These are phyloP conservation scores for Rotaria socialis DNA, from an alignment of 2,888 invertebrate species.

Conservation along the genomic window DNA sequence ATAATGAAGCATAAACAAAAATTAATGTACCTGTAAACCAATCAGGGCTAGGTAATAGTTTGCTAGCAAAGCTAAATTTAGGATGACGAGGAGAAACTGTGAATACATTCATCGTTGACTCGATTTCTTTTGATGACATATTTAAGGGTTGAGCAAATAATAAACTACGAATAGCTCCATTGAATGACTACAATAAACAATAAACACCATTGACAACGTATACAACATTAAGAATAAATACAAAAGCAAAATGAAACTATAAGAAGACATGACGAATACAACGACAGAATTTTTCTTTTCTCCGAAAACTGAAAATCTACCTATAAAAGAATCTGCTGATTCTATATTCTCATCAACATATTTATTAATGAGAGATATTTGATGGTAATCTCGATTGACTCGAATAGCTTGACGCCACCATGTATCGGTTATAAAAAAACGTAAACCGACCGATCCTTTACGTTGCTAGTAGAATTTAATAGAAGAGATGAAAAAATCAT, in stretches of 20 bases:
- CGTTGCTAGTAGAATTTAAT: not conserved
- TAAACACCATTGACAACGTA: not conserved
- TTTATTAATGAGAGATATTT: not conserved
- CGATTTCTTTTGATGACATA: constrained; percentile 38
- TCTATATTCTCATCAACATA: not conserved
- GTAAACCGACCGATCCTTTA: not conserved
- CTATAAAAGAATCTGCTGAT: not conserved
- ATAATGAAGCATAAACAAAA: not conserved
- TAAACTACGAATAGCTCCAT: constrained; percentile 42
- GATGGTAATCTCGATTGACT: not conserved
- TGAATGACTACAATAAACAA: constrained; percentile 40
- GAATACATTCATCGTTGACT: constrained; percentile 33
- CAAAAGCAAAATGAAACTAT: not conserved
- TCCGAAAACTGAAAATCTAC: not conserved
- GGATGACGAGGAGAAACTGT: constrained; percentile 70
- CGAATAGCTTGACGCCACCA: not conserved
- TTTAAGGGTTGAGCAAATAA: constrained; percentile 42
- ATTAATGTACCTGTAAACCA: constrained; percentile 77
- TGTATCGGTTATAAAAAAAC: not conserved
- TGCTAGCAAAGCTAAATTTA: constrained; percentile 84
- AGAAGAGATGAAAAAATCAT: not conserved
- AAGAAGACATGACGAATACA: not conserved
- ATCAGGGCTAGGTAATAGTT: constrained; percentile 92
- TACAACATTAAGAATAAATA: not conserved
- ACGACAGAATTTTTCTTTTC: not conserved